These are phyloP conservation scores for Mesocricetus auratus DNA, from an alignment of 2,113 vertebrate species.

Conservation along the genomic window DNA sequence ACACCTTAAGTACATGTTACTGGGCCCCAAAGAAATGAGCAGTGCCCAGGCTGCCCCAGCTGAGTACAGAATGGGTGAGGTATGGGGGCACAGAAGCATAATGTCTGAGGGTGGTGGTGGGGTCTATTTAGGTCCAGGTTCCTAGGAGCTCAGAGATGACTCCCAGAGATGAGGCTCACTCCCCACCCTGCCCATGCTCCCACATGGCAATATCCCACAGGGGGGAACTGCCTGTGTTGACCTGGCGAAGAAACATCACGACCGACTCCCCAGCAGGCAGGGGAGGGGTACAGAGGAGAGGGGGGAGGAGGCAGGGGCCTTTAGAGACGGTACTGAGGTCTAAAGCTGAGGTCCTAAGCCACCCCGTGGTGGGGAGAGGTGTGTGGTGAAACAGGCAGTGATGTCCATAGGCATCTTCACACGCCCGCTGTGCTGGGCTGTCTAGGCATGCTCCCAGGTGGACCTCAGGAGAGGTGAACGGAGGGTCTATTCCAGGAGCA, in stretches of 20 bases:
- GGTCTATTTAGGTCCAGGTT: neutral
- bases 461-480: neutral
- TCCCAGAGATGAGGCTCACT: neutral
- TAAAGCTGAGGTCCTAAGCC: rapidly evolving
- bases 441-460: neutral
- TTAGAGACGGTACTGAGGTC: neutral
- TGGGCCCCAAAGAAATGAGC: neutral
- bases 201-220: too few species aligned
- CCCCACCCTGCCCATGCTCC: too few species aligned
- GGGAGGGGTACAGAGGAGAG: rapidly evolving
- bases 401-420: neutral
- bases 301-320: neutral
- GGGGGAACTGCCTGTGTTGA: neutral
- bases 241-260: neutral
- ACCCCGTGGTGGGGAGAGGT: rapidly evolving
- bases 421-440: too few species aligned
- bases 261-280: neutral
- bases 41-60: neutral
- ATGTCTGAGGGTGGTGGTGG: rapidly evolving
- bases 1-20: neutral
- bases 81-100: rapidly evolving
- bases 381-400: rapidly evolving
- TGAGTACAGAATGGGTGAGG: too few species aligned
- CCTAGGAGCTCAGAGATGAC: neutral
- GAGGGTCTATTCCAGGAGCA: neutral